A percentile compares a stretch with the other conserved stretches of the same genome.
phyloP scores from a whole-genome alignment of 2,113 vertebrate species.

The Polypterus bichir region DNA sequence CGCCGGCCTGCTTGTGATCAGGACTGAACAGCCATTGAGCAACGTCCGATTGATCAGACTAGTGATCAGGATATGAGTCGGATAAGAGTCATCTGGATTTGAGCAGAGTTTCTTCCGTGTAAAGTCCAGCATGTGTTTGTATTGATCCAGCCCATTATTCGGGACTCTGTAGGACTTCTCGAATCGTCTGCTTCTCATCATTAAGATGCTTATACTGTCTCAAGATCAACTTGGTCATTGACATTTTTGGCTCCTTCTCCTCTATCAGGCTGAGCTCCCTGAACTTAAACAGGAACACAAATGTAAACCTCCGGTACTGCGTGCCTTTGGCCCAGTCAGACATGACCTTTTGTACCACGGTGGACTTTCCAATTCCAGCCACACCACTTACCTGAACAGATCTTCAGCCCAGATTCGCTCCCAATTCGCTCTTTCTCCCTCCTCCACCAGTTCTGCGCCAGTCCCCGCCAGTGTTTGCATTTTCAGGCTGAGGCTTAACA shows the following conservation, averaged over 20 bases:
- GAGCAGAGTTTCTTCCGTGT: neutral
- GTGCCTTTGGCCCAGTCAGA: slow-evolving; percentile 9
- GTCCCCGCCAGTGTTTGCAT: neutral
- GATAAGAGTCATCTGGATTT: neutral
- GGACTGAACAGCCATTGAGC: slow-evolving; percentile 14
- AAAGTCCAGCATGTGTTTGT: slow-evolving; percentile 9
- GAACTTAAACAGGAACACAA: slow-evolving; percentile 21
- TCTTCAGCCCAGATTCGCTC: neutral
- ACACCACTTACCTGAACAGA: slow-evolving; percentile 15
- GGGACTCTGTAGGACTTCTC: slow-evolving; percentile 9
- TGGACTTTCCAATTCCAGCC: slow-evolving; percentile 21
- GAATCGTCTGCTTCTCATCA: neutral
- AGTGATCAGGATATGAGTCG: slow-evolving; percentile 4
- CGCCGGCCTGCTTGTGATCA: slow-evolving; percentile 19
- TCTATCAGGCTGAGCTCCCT: slow-evolving; percentile 7
- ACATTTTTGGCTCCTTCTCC: neutral
- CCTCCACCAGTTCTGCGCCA: neutral
- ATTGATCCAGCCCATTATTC: slow-evolving; percentile 22
- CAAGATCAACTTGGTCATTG: slow-evolving; percentile 11
- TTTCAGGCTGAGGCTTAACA: neutral
- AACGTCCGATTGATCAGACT: slow-evolving; percentile 17
- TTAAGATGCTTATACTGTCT: slow-evolving; percentile 2
- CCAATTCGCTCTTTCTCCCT: neutral
- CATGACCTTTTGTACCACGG: slow-evolving; percentile 21
- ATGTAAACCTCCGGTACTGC: slow-evolving; percentile 10